Conservation (phyloP, 1,140 invertebrate genomes). For the Oryctes rhinoceros region DNA sequence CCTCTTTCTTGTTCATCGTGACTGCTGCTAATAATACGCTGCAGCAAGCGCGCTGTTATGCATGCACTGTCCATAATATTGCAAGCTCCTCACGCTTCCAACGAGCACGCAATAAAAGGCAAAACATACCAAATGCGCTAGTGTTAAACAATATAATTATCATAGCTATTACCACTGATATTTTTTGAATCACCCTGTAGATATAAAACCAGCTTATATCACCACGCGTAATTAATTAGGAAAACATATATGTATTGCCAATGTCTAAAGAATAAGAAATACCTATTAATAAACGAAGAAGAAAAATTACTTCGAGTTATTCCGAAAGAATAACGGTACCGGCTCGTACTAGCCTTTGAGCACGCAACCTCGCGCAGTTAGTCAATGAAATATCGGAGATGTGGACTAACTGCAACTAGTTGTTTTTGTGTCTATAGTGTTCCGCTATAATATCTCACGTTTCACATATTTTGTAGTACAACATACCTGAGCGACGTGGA, state of each 20-base stretch:
- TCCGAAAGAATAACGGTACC: conserved; percentile 23
- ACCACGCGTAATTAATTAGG: background rate
- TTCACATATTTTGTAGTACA: conserved; percentile 9
- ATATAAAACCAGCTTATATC: no score
- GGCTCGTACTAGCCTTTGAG: background rate
- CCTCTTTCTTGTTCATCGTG: no score
- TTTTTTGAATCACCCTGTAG: no score
- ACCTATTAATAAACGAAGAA: conserved; percentile 19
- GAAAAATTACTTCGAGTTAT: background rate
- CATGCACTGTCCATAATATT: no score
- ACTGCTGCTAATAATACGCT: no score
- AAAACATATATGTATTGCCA: background rate
- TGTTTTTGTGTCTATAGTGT: conserved; percentile 10
- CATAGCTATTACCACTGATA: no score
- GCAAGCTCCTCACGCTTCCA: no score
- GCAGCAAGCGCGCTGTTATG: no score
- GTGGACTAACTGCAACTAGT: conserved; percentile 21
- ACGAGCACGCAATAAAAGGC: no score
- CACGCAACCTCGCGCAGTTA: background rate
- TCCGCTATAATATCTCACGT: background rate
- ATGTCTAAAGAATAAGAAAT: background rate
- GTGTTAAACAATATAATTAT: no score
- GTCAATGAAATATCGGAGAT: conserved; percentile 22
- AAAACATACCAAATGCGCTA: no score
- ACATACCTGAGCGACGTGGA: conserved; percentile 5